phyloP scores from a whole-genome alignment of 2,888 invertebrate genomes.

The Pammene aurita region DNA sequence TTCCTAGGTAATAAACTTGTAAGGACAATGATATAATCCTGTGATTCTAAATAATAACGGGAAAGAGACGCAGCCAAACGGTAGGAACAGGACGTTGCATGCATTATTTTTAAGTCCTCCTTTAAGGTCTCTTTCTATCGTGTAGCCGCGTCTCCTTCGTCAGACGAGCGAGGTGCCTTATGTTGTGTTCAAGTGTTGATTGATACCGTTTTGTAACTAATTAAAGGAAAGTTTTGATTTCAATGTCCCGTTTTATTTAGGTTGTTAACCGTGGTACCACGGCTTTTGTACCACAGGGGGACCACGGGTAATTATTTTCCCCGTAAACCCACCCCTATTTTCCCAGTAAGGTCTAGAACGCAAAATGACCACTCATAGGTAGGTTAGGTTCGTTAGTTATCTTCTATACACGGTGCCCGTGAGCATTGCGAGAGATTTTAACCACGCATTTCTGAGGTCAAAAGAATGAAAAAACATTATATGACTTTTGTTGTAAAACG shows the following conservation, averaged over 20 bases:
- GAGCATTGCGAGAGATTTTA: too few species aligned
- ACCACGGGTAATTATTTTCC: too few species aligned
- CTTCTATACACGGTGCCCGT: too few species aligned
- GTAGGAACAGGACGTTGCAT: slow-evolving; percentile 9
- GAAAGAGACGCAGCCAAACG: neutral
- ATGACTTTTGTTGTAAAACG: too few species aligned
- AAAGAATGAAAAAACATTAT: too few species aligned
- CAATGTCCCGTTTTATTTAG: slow-evolving; percentile 12
- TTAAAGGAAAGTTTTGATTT: slow-evolving; percentile 35
- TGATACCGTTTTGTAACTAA: slow-evolving; percentile 23
- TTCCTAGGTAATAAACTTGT: neutral
- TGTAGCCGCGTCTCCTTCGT: slow-evolving; percentile 4
- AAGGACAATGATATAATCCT: slow-evolving; percentile 16
- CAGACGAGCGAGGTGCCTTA: slow-evolving; percentile 28
- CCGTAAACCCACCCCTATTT: too few species aligned
- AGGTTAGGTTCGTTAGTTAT: too few species aligned
- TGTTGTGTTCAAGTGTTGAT: slow-evolving; percentile 20
- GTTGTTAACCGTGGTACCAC: too few species aligned
- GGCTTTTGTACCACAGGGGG: too few species aligned
- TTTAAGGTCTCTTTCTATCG: neutral
- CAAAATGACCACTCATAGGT: too few species aligned
- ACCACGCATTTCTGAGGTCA: too few species aligned
- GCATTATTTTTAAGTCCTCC: neutral
- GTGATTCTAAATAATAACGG: slow-evolving; percentile 14
- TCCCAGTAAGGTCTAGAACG: too few species aligned